These are phyloP conservation scores for Napeogenes sylphis DNA, from an alignment of 2,888 invertebrate species.

Conservation along the genomic window DNA sequence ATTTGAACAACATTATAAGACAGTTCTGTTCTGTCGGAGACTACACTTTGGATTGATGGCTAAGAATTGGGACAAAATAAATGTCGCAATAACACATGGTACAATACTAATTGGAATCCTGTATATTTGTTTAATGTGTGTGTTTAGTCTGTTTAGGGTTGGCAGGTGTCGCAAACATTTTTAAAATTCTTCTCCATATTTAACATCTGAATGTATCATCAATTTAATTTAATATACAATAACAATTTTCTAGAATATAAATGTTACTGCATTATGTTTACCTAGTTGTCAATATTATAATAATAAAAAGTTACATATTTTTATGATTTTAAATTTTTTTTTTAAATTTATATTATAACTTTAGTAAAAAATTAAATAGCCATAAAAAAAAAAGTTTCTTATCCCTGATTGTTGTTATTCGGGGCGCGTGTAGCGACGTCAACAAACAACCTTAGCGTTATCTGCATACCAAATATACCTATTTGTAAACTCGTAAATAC, in stretches of 20 bases:
- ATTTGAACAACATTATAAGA: constrained; percentile 43
- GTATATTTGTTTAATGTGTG: constrained; percentile 36
- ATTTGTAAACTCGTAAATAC: constrained; percentile 16
- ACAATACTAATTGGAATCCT: constrained; percentile 46
- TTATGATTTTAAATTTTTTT: background rate
- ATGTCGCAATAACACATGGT: constrained; percentile 54
- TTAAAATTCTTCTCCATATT: background rate
- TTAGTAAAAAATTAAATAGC: background rate
- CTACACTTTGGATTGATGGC: constrained; percentile 21
- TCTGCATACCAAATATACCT: constrained; percentile 34
- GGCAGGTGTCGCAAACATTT: constrained; percentile 40
- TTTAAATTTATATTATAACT: background rate
- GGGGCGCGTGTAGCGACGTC: constrained; percentile 55
- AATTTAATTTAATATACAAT: no score
- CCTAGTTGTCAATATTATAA: no score
- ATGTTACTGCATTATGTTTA: no score
- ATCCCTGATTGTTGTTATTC: constrained; percentile 51
- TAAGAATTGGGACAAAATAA: constrained; percentile 33
- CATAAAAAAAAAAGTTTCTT: constrained; percentile 31
- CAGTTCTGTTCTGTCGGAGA: constrained; percentile 9
- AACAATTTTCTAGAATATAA: no score
- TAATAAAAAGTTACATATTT: no score
- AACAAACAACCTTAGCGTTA: constrained; percentile 63
- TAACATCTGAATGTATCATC: no score
- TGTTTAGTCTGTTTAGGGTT: background rate